Base-by-base conservation (phyloP, 2,113 vertebrate species). In the Rhombomys opimus region DNA sequence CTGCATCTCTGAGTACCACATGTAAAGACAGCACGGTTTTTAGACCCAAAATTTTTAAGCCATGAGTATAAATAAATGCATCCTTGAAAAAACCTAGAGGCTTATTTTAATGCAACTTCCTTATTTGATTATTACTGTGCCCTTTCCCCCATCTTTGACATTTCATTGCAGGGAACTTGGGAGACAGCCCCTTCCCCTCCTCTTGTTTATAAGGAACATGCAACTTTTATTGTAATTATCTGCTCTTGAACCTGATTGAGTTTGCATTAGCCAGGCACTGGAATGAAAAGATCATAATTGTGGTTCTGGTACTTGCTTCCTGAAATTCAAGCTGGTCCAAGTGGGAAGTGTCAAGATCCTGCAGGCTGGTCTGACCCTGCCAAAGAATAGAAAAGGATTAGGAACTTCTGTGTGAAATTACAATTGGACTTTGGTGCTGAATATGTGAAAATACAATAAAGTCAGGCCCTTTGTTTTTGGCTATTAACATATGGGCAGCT, bases 141-240 rank as follows among this genome's bases (percentile, higher is more conserved):
- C 72, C 50, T 84, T 77, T 35, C 2, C 41, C 7, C 30, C 46
- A 46, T 84, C 78, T 87, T 91, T 87, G 68, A 63, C 54, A 59
- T 52, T 96, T 95, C 92, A 85, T 98, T 96, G 89, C 76, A 91
- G 88, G 91, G 73, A 54, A 63, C 93, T 86, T 95, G 77, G 8
- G 84, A 93, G 85, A 90, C 95, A 50, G 88, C 87, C 80, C 65
- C 4, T 4, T 27, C 1, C 27, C 17, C 30, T 8, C 41, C n/a
- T n/a, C 86, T 75, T 95, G 68, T 95, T 97, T 85, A 68, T 92
- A 80, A 89, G 96, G 96, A 96, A 78, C 73, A 89, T 78, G 94
- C 89, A 95, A 91, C 97, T 98, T 97, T 75, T 96, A 95, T 95
- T 91, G 94, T 91, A 96, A 87, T 97, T 92, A 95, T 97, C 95